These are phyloP conservation scores for Cryptus armator DNA, from an alignment of 2,888 invertebrate species.

Conservation along the genomic window DNA sequence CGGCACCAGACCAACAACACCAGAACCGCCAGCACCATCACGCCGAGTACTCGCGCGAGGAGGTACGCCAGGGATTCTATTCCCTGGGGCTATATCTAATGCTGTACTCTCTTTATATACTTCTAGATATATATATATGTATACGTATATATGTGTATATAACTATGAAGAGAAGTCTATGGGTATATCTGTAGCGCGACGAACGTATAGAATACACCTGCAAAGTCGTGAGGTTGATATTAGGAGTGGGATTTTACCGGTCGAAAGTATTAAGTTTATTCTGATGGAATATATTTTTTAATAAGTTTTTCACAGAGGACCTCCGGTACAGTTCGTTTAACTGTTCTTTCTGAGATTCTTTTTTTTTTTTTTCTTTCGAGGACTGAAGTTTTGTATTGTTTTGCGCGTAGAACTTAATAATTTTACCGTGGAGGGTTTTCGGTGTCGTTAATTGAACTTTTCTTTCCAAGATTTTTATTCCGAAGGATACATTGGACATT, in stretches of 20 bases:
- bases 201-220: conserved; percentile 8
- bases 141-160: neutral
- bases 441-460: neutral
- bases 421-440: neutral
- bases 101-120: conserved; percentile 54
- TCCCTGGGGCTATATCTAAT: conserved; percentile 59
- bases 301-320: neutral
- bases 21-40: conserved; percentile 36
- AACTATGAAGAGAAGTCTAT: too few species aligned
- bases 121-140: conserved; percentile 5
- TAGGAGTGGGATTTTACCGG: neutral
- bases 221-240: conserved; percentile 5
- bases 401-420: neutral
- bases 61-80: conserved; percentile 59
- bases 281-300: neutral
- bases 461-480: neutral
- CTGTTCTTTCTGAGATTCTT: neutral
- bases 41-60: conserved; percentile 43
- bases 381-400: neutral
- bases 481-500: neutral
- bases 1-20: conserved; percentile 28
- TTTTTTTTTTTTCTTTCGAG: neutral
- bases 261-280: conserved; percentile 10
- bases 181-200: neutral
- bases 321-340: neutral